These are phyloP conservation scores for Poeciliopsis occidentalis DNA, from an alignment of 2,113 vertebrate genomes.

Conservation along the genomic window DNA sequence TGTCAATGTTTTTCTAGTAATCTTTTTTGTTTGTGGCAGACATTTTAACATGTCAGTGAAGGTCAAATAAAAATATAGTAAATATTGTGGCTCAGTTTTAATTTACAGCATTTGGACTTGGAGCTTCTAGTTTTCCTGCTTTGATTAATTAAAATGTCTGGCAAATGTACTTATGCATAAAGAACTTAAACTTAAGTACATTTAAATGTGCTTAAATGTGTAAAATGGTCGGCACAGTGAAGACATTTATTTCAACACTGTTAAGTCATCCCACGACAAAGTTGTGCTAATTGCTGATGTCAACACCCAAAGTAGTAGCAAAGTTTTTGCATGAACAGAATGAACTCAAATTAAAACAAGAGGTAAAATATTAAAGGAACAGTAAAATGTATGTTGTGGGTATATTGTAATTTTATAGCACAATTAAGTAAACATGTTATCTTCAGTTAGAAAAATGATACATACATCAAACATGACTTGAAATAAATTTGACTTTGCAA, in stretches of 20 bases:
- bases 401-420: no score
- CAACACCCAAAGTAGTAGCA: not conserved
- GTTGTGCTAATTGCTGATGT: not conserved
- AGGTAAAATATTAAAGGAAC: not conserved
- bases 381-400: no score
- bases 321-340: not conserved
- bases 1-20: not conserved
- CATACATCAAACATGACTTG: no score
- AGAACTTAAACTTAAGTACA: not conserved
- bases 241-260: not conserved
- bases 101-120: not conserved
- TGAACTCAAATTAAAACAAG: not conserved
- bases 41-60: slow-evolving; percentile 13
- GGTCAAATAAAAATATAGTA: not conserved
- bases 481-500: no score
- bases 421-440: no score
- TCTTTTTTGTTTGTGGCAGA: not conserved
- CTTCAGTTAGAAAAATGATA: no score
- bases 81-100: not conserved
- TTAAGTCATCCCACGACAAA: not conserved
- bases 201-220: not conserved
- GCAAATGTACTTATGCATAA: not conserved
- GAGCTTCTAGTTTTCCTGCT: slow-evolving; percentile 1
- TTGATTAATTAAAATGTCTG: not conserved
- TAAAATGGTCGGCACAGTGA: not conserved